Conservation (phyloP, 2,888 invertebrate species). For the Drosophila infuscata region DNA sequence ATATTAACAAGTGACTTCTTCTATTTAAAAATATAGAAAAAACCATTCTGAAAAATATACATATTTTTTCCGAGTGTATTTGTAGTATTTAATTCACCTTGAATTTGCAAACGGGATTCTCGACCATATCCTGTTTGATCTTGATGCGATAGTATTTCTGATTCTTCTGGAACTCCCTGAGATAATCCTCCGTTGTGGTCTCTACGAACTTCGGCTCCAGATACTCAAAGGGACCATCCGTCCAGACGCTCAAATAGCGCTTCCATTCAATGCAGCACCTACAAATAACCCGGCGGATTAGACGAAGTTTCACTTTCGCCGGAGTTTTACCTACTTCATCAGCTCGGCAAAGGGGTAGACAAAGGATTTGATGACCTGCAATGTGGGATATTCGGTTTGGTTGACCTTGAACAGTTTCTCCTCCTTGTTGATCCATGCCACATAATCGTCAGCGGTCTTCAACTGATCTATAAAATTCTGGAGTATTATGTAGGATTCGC, state of each 20-base stretch:
- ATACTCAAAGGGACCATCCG: constrained; percentile 96
- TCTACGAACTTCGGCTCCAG: constrained; percentile 92
- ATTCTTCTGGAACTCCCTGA: constrained; percentile 91
- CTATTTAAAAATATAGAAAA: no score
- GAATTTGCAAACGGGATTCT: constrained; percentile 86
- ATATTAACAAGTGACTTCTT: no score
- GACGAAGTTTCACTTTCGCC: not conserved
- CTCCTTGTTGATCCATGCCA: constrained; percentile 95
- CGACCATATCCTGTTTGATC: constrained; percentile 91
- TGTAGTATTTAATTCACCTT: constrained; percentile 54
- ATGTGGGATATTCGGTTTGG: constrained; percentile 90
- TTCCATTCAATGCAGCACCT: constrained; percentile 90
- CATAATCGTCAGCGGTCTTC: constrained; percentile 90
- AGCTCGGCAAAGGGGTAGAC: constrained; percentile 90
- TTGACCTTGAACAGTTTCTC: constrained; percentile 94
- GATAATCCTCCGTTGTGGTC: constrained; percentile 91
- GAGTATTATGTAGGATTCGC: constrained; percentile 92
- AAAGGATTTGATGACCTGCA: constrained; percentile 91
- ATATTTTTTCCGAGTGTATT: no score
- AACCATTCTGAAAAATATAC: no score
- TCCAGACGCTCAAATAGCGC: constrained; percentile 93
- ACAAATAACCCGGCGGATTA: not conserved
- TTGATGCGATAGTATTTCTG: constrained; percentile 92
- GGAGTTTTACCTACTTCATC: constrained; percentile 86
- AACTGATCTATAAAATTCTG: constrained; percentile 91